A percentile compares a stretch with the other conserved stretches of the same genome.
phyloP scores from a whole-genome alignment of 1,140 invertebrate species.

The Leptestheria dahalacensis region DNA sequence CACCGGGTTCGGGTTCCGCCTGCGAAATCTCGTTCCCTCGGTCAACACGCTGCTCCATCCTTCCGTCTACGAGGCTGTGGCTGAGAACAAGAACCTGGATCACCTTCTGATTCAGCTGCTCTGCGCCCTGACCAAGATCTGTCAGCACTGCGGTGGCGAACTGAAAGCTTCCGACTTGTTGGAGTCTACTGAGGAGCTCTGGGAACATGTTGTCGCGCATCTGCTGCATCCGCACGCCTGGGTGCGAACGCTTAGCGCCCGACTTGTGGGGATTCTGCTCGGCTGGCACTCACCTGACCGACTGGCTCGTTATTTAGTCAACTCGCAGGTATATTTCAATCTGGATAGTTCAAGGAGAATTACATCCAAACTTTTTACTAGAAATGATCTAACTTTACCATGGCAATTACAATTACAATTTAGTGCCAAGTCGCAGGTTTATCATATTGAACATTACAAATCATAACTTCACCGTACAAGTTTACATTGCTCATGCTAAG shows the following conservation, averaged over 20 bases:
- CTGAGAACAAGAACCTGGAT: conserved; percentile 37
- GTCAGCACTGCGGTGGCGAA: conserved; percentile 33
- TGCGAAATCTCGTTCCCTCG: conserved; percentile 39
- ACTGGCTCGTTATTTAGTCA: conserved; percentile 27
- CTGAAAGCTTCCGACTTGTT: conserved; percentile 33
- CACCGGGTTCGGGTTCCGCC: conserved; percentile 42
- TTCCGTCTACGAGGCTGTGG: conserved; percentile 22
- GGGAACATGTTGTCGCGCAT: conserved; percentile 34
- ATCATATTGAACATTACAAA: too few species aligned
- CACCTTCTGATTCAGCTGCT: conserved; percentile 55
- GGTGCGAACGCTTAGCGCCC: conserved; percentile 56
- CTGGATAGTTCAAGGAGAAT: too few species aligned
- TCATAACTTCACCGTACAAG: too few species aligned
- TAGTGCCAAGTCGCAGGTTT: too few species aligned
- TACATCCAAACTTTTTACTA: too few species aligned
- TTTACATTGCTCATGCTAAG: too few species aligned
- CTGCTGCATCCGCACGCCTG: conserved; percentile 49
- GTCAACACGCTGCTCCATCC: conserved; percentile 33
- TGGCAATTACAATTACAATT: too few species aligned
- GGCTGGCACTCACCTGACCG: conserved; percentile 41
- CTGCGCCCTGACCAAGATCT: conserved; percentile 43
- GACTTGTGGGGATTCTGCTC: conserved; percentile 56
- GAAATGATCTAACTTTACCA: too few species aligned
- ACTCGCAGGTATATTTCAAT: too few species aligned
- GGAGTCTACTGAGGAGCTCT: conserved; percentile 31